Evolutionary conservation across 2,797 vertebrate species (phyloP).

Genomic region (Pygocentrus nattereri): DNA sequence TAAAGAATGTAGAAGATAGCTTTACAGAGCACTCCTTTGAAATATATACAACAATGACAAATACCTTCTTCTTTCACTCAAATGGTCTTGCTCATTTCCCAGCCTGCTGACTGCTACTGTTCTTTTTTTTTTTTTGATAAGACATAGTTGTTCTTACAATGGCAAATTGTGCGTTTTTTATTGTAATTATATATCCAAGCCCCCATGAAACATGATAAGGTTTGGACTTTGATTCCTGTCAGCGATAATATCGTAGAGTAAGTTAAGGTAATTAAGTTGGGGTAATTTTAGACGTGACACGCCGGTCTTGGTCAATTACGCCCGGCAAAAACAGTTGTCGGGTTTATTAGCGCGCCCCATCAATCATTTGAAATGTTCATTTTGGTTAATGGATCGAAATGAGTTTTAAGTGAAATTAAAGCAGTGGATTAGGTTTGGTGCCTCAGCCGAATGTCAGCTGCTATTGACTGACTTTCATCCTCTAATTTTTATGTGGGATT

Average conservation of each 20-base stretch:
- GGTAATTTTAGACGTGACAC: constrained; percentile 53
- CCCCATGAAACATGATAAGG: constrained; percentile 61
- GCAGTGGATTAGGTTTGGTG: constrained; percentile 43
- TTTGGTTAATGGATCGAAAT: constrained; percentile 49
- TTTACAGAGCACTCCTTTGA: constrained; percentile 89
- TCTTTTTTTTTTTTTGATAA: constrained; percentile 52
- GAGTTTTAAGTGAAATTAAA: constrained; percentile 52
- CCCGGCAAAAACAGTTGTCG: constrained; percentile 48
- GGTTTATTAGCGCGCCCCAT: constrained; percentile 46
- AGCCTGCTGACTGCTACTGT: constrained; percentile 14
- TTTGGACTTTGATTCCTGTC: constrained; percentile 53
- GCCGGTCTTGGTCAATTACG: constrained; percentile 50
- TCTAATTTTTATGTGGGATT: constrained; percentile 11
- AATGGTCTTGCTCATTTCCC: constrained; percentile 39
- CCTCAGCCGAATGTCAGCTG: constrained; percentile 34
- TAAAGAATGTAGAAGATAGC: constrained; percentile 83
- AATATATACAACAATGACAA: constrained; percentile 88
- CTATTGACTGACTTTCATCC: constrained; percentile 30
- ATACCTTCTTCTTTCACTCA: constrained; percentile 57
- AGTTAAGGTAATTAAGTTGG: constrained; percentile 62
- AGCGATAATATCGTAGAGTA: constrained; percentile 84
- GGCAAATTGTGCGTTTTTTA: constrained; percentile 62
- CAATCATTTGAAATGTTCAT: constrained; percentile 50
- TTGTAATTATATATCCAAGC: constrained; percentile 66
- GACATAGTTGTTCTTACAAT: constrained; percentile 58